These are phyloP conservation scores for Flabesymbios commensalis DNA, from an alignment of 2,888 invertebrate species.

Conservation along the genomic window DNA sequence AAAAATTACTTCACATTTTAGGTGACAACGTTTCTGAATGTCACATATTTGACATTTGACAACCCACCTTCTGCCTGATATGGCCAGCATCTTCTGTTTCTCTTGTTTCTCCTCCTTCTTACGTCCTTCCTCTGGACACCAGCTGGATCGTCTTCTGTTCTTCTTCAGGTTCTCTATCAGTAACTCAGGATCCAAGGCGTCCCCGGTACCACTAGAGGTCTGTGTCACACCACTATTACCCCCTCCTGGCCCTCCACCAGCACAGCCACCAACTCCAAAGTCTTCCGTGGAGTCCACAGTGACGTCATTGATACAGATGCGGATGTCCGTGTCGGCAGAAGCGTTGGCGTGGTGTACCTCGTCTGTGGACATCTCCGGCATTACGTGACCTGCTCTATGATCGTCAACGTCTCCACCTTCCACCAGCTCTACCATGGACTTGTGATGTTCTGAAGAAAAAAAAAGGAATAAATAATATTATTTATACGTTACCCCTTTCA, in stretches of 20 bases:
- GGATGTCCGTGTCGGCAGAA: too few relatives aligned
- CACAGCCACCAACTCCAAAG: conserved; percentile 23
- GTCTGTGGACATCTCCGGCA: too few relatives aligned
- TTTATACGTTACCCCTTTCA: too few relatives aligned
- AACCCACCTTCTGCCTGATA: conserved; percentile 36
- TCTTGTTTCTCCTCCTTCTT: conserved; percentile 38
- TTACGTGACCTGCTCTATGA: too few relatives aligned
- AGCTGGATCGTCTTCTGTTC: conserved; percentile 39
- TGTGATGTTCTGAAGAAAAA: too few relatives aligned
- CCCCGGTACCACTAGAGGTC: not conserved
- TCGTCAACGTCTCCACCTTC: too few relatives aligned
- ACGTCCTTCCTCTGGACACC: conserved; percentile 41
- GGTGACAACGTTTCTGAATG: too few relatives aligned
- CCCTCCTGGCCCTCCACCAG: conserved; percentile 21
- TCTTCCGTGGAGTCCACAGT: conserved; percentile 48
- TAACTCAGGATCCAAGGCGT: not conserved
- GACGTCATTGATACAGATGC: conserved; percentile 53
- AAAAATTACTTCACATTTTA: too few relatives aligned
- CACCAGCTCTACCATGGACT: too few relatives aligned
- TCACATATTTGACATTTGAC: too few relatives aligned
- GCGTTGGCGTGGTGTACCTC: too few relatives aligned
- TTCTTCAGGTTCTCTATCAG: conserved; percentile 22
- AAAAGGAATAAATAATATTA: too few relatives aligned
- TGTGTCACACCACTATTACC: not conserved
- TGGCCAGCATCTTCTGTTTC: conserved; percentile 33